Base-by-base conservation (phyloP, 2,888 invertebrate genomes). In the Stenoptilia bipunctidactyla region DNA sequence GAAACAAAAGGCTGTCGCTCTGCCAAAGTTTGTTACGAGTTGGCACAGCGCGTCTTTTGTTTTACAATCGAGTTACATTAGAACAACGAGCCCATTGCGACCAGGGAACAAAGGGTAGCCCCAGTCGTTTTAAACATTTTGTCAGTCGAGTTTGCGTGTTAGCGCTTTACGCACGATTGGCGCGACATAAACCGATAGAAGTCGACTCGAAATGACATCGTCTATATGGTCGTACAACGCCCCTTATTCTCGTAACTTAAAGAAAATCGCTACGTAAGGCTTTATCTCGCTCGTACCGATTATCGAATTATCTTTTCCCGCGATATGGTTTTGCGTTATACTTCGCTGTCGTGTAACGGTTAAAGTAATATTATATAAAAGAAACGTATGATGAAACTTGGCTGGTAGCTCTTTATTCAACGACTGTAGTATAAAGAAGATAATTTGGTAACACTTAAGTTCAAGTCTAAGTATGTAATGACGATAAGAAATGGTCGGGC, bases 41-140 rank as follows among this genome's bases (percentile, higher is more conserved):
- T 57, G 39, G 33, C 34, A 12, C 46, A 48, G 48, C 51, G 45
- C 55, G 57, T 50, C 66, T 56, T 71, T 72, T 73, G 72, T 73
- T 66, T 70, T 59, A 66, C 66, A 72, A 72, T 71, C 66, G 61
- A 67, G 66, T 69, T 71, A 71, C 69, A 68, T 66, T 66, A 62
- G 62, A 58, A 30, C 30, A 57, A 59, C 58, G 62, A 53, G 54
- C 58, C 58, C 45, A 59, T 63, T 61, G 56, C 49, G 57, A 61
- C 53, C 55, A 40, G 41, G 45, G 52, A 60, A 70, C 70, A 73
- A 70, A 69, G 59, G 62, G 42, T 56, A 47, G 54, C 10, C 4
- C 6, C 60, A 65, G 66, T 63, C 67, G 61, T 67, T 74, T 66
- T 58, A 66, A 68, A 65, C 65, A 64, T n/a, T 37, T 14, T 47